phyloP scores from a whole-genome alignment of 2,888 invertebrate genomes.

The Tipula confusa region DNA sequence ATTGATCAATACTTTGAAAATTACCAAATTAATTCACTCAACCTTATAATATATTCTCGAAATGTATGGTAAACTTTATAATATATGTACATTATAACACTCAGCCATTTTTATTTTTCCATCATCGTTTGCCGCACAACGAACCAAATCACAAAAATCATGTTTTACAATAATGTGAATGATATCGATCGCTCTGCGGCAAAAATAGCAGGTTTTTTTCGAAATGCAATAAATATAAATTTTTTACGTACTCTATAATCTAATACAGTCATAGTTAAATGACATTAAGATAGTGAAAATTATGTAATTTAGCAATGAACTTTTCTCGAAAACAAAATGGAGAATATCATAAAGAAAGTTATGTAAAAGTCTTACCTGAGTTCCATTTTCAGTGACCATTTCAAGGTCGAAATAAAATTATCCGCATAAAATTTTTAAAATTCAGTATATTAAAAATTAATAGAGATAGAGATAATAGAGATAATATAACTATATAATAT shows the following conservation, averaged over 20 bases:
- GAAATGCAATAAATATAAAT: background rate
- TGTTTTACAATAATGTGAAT: background rate
- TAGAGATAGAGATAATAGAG: background rate
- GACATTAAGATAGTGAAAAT: background rate
- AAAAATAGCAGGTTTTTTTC: conserved; percentile 27
- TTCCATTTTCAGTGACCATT: conserved; percentile 51
- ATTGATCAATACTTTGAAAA: no score
- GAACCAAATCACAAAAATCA: background rate
- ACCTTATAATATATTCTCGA: no score
- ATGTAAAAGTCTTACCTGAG: conserved; percentile 44
- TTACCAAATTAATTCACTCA: no score
- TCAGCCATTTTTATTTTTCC: conserved; percentile 20
- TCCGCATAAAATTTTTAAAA: conserved; percentile 28
- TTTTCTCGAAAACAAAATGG: background rate
- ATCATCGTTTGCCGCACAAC: background rate
- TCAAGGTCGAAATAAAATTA: conserved; percentile 38
- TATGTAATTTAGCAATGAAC: background rate
- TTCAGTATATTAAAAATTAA: background rate
- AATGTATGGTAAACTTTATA: no score
- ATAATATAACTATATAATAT: background rate
- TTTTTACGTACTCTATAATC: background rate
- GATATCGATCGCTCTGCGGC: conserved; percentile 36
- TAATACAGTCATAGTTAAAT: background rate
- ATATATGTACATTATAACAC: background rate
- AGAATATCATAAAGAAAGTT: background rate